Conservation (phyloP, 2,888 invertebrate genomes). For the Quadroppia sp. region DNA sequence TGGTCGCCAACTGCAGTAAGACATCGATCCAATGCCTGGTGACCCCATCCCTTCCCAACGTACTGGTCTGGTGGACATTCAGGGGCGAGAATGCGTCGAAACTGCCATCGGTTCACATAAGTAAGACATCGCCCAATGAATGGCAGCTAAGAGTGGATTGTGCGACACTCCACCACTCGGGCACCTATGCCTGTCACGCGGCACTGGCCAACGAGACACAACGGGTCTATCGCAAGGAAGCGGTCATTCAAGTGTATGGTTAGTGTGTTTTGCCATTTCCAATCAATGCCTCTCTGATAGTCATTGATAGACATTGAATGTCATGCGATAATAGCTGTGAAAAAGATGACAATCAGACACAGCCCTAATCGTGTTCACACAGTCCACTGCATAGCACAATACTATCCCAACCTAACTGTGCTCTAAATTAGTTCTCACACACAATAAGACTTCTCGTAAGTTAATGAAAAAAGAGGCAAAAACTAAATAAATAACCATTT, state of each 20-base stretch:
- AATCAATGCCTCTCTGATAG: too few species aligned
- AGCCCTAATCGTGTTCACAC: slow-evolving; percentile 30
- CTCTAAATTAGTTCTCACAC: slow-evolving; percentile 17
- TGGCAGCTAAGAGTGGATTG: slow-evolving; percentile 46
- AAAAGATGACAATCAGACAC: slow-evolving; percentile 1
- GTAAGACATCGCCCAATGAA: slow-evolving; percentile 44
- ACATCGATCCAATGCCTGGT: slow-evolving; percentile 45
- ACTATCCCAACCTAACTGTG: background rate
- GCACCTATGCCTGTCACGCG: slow-evolving; percentile 47
- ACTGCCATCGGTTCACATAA: slow-evolving; percentile 46
- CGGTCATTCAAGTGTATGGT: slow-evolving; percentile 47
- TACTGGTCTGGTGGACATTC: slow-evolving; percentile 48
- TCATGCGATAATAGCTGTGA: background rate
- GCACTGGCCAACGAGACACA: slow-evolving; percentile 46
- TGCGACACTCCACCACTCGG: slow-evolving; percentile 46
- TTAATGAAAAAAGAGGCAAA: background rate
- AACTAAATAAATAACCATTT: slow-evolving; percentile 5
- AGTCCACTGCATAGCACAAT: background rate
- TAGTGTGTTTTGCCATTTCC: slow-evolving; percentile 33
- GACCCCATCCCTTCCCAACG: slow-evolving; percentile 27
- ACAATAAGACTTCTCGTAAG: background rate
- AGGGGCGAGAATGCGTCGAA: slow-evolving; percentile 48
- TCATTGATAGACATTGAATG: background rate
- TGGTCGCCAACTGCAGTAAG: slow-evolving; percentile 47
- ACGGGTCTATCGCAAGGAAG: slow-evolving; percentile 47